Percentiles rank a stretch among this genome's conserved stretches.
Conservation (phyloP, 1,140 invertebrate species). For the Augochlora pura region DNA sequence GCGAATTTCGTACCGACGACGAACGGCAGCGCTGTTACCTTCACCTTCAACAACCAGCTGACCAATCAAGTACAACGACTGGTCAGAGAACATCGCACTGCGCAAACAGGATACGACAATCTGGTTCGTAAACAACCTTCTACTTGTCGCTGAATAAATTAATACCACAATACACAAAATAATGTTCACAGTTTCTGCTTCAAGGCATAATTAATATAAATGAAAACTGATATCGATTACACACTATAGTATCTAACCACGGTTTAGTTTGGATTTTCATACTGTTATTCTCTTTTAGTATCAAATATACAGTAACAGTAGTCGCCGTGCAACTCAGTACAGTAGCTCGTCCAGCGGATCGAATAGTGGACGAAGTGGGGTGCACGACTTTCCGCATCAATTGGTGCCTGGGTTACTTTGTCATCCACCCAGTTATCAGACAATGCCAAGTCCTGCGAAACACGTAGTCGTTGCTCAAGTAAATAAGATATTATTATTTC, state of each 20-base stretch:
- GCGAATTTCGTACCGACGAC: conserved; percentile 88
- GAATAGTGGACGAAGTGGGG: conserved; percentile 76
- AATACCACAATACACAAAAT: too few relatives aligned
- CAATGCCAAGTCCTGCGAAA: conserved; percentile 91
- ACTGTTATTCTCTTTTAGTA: conserved; percentile 83
- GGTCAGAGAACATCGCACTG: conserved; percentile 82
- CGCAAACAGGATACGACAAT: conserved; percentile 84
- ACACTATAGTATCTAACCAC: too few relatives aligned
- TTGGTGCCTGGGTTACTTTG: conserved; percentile 95
- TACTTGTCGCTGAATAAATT: too few relatives aligned
- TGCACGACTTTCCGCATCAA: conserved; percentile 89
- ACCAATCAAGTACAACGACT: conserved; percentile 87
- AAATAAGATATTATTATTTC: conserved; percentile 36
- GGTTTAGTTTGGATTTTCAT: not conserved
- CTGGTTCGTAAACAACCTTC: conserved; percentile 76
- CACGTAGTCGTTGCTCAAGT: conserved; percentile 91
- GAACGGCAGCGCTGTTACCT: conserved; percentile 89
- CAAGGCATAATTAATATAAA: too few relatives aligned
- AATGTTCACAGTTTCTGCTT: too few relatives aligned
- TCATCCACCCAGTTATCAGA: conserved; percentile 90
- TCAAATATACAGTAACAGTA: conserved; percentile 90
- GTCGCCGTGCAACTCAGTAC: conserved; percentile 84
- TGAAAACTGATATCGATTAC: too few relatives aligned
- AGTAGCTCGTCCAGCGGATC: conserved; percentile 76
- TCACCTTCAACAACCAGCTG: conserved; percentile 92